A percentile compares a stretch with the other conserved stretches of the same genome.
These are phyloP conservation scores for Tridacna gigas DNA, from an alignment of 2,888 invertebrate species.

Conservation along the genomic window DNA sequence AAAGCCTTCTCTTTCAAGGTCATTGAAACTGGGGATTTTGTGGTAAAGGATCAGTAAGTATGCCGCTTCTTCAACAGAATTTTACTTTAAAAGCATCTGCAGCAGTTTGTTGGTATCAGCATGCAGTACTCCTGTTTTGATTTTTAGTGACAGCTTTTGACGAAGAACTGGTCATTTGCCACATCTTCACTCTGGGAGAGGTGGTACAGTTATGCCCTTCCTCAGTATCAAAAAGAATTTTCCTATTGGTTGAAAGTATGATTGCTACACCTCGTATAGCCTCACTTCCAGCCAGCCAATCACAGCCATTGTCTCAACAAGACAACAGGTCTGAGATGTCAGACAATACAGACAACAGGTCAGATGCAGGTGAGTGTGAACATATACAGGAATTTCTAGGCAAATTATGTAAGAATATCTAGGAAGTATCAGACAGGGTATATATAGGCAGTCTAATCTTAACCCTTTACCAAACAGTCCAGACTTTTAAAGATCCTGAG, in stretches of 20 bases:
- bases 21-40: too few species aligned
- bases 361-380: background rate
- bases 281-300: slow-evolving; percentile 53
- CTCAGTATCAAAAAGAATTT: slow-evolving; percentile 83
- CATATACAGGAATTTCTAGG: too few species aligned
- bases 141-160: slow-evolving; percentile 66
- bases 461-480: too few species aligned
- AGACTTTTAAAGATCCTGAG: too few species aligned
- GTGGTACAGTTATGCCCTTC: slow-evolving; percentile 84
- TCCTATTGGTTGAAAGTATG: slow-evolving; percentile 84
- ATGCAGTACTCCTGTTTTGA: too few species aligned
- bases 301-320: slow-evolving; percentile 40
- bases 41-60: too few species aligned
- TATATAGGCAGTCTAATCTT: too few species aligned
- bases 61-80: too few species aligned
- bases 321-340: slow-evolving; percentile 8
- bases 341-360: slow-evolving; percentile 9
- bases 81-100: background rate
- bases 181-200: slow-evolving; percentile 85
- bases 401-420: too few species aligned
- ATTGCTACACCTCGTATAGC: slow-evolving; percentile 80
- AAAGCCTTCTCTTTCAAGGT: too few species aligned
- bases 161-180: slow-evolving; percentile 82
- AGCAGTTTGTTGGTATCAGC: too few species aligned
- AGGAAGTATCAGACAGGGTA: too few species aligned